Evolutionary conservation across 2,888 invertebrate species (phyloP), one percentile per base, ranked within the genome.

Genomic region (Oscheius onirici): DNA sequence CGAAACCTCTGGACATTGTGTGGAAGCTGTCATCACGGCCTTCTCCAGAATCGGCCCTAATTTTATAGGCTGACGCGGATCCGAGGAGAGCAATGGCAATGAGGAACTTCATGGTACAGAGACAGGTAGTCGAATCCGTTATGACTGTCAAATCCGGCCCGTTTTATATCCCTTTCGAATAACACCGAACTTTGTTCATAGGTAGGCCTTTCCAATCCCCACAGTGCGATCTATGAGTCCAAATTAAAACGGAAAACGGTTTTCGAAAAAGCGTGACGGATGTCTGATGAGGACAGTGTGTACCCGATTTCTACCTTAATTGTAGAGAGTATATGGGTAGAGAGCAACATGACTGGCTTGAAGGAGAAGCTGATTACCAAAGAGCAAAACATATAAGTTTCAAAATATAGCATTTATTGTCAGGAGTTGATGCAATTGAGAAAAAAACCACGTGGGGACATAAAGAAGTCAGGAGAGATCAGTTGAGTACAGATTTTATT

Each of bases 141-240:
- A 20, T 46, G n/a, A 46, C n/a, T 55, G 26, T 2, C 41, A 6
- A n/a, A 55, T 26, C 28, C 10, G 28, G 26, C 13, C 55, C 55
- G 55, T 26, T 55, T 55, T 55, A 55, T 55, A 55, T 17, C 15
- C 20, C 51, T 3, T 22, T 20, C 20, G 58, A 41, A 40, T 58
- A 58, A 58, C 22, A 24, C 58, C 41, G 58, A 58, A 58, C 58
- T 58, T 58, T 41, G 41, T 41, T 58, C 40, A 52, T n/a, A 20
- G 6, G 10, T 8, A 17, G 58, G 17, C 20, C 17, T 11, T 58
- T n/a, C 24, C 13, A 24, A 22, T 52, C 20, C 52, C 22, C 41
- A 11, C 40, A 41, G 58, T 58, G 17, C 41, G 58, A 41, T 58
- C 58, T 58, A 10, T 58, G 58, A 22, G 11, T 17, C 11, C 11